Conservation (phyloP, 2,888 invertebrate species). For the Trissoscelio sp. region DNA sequence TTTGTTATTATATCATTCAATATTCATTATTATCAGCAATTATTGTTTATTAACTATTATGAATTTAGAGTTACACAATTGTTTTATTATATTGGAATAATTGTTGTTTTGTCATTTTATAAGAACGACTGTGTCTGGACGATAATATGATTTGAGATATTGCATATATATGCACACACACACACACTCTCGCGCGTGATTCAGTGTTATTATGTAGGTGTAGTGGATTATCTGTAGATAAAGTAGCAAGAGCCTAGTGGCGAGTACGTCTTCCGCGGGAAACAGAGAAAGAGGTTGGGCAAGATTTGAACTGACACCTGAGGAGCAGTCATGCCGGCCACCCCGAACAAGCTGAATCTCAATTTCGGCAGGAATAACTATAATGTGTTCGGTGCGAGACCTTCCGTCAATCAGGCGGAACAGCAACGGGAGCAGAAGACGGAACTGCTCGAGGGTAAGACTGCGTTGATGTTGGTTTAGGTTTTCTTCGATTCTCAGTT, state of each 20-base stretch:
- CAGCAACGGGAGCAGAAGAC: conserved; percentile 82
- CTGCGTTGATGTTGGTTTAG: background rate
- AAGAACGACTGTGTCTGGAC: conserved; percentile 15
- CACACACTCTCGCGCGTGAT: conserved; percentile 46
- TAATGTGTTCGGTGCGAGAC: conserved; percentile 81
- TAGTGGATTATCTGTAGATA: conserved; percentile 53
- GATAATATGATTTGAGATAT: conserved; percentile 13
- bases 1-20: no score
- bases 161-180: conserved; percentile 19
- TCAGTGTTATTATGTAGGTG: conserved; percentile 56
- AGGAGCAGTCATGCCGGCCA: conserved; percentile 80
- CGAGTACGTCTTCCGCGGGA: conserved; percentile 51
- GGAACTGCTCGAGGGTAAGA: conserved; percentile 83
- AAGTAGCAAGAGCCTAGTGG: conserved; percentile 41
- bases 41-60: conserved; percentile 10
- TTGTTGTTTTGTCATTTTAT: conserved; percentile 3
- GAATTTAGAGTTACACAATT: no score
- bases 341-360: conserved; percentile 82
- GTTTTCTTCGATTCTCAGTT: no score
- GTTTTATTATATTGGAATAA: no score
- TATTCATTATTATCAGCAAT: no score
- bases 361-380: conserved; percentile 83
- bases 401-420: conserved; percentile 75
- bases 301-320: conserved; percentile 3
- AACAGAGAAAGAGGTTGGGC: background rate